A percentile compares a stretch with the other conserved stretches of the same genome.
Conservation (phyloP, 2,888 invertebrate species). For the Hydrotaea cyrtoneurina region DNA sequence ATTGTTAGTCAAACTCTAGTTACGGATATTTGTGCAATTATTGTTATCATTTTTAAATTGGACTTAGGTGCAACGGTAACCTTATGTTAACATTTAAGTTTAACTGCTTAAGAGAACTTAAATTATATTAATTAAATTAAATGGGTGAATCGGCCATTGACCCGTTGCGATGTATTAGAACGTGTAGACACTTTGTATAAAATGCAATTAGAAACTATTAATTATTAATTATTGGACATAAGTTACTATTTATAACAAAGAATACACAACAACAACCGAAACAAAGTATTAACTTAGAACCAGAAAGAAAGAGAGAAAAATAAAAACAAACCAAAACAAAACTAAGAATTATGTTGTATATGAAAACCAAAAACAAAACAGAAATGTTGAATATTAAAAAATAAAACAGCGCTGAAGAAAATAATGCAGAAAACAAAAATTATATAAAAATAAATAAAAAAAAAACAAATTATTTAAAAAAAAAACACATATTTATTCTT, state of each 20-base stretch:
- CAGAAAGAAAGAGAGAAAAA: background rate
- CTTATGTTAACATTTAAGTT: conserved; percentile 51
- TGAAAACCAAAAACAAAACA: conserved; percentile 40
- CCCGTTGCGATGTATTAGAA: conserved; percentile 14
- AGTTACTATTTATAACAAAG: conserved; percentile 36
- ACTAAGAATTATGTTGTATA: conserved; percentile 56
- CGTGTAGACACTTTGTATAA: conserved; percentile 61
- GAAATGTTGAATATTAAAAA: conserved; percentile 49
- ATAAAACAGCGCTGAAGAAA: conserved; percentile 22
- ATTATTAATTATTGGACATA: conserved; percentile 32
- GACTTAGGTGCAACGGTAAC: conserved; percentile 42
- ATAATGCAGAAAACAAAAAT: conserved; percentile 26
- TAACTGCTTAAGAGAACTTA: conserved; percentile 50
- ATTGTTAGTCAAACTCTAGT: conserved; percentile 66
- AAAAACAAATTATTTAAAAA: conserved; percentile 4
- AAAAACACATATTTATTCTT: background rate
- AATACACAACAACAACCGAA: conserved; percentile 8
- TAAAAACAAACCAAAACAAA: conserved; percentile 27
- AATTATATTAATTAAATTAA: too few species aligned
- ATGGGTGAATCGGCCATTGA: background rate
- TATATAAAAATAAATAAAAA: conserved; percentile 57
- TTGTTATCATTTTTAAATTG: conserved; percentile 52
- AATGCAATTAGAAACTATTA: conserved; percentile 44
- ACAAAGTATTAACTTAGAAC: conserved; percentile 40
- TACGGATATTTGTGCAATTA: conserved; percentile 63